A percentile compares a stretch with the other conserved stretches of the same genome.
These are phyloP conservation scores for Scortum barcoo DNA, from an alignment of 2,113 vertebrate genomes.

Conservation along the genomic window DNA sequence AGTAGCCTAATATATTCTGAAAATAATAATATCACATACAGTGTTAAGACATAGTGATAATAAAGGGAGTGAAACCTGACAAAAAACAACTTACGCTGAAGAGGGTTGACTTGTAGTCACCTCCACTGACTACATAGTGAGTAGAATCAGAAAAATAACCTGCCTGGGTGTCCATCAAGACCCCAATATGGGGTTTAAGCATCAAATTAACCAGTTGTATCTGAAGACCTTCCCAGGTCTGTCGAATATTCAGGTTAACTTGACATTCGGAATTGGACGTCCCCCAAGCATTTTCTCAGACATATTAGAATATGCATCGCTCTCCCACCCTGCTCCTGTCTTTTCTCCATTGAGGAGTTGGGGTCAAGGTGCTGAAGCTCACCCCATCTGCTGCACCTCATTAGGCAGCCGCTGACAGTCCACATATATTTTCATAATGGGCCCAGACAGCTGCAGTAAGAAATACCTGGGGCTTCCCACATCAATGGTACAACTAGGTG, in stretches of 20 bases:
- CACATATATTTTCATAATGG: conserved; percentile 61
- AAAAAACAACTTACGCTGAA: neutral
- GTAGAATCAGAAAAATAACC: neutral
- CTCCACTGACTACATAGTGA: neutral
- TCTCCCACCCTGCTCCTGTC: conserved; percentile 1
- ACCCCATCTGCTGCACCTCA: conserved; percentile 49
- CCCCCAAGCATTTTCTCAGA: neutral
- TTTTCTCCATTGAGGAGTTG: neutral
- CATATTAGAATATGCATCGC: conserved; percentile 17
- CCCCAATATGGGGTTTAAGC: neutral
- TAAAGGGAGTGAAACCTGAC: neutral
- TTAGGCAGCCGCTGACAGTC: conserved; percentile 56
- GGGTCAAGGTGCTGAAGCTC: conserved; percentile 52
- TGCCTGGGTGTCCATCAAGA: conserved; percentile 5
- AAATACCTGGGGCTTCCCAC: conserved; percentile 48
- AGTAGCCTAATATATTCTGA: neutral
- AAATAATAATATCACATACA: too few relatives aligned
- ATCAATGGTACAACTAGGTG: neutral
- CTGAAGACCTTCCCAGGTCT: neutral
- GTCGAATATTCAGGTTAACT: neutral
- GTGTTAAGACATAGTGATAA: neutral
- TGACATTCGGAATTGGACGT: conserved; percentile 21
- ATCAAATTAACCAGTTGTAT: neutral
- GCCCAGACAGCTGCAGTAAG: conserved; percentile 56
- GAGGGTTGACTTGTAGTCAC: neutral